Evolutionary conservation across 2,113 vertebrate genomes (phyloP), one percentile per base, ranked within the genome.

Genomic region (Siphamia tubifer): DNA sequence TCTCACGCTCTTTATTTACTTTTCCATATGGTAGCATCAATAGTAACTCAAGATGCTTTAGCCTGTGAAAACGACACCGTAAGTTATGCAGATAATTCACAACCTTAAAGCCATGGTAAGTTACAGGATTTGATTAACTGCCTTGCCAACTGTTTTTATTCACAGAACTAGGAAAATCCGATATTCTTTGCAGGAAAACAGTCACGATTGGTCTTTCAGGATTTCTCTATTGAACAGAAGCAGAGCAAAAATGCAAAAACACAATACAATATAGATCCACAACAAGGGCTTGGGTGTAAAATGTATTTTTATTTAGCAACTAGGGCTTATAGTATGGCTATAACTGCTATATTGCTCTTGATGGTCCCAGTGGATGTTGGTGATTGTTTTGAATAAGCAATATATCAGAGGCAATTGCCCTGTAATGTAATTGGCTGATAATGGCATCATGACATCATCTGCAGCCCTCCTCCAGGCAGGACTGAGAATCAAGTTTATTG

Each of bases 341-440:
- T 17, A 30, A 28, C n/a, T 30, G 13, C 5, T 25, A 25, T 24
- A 25, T 74, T 56, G 57, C 39, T 55, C 30, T 65, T 24, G 55
- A 71, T 77, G 76, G 68, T 27, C 76, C 66, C 68, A 63, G 53
- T 82, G 72, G 62, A 70, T 79, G 71, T 43, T 62, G 58, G 52
- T 75, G 75, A 87, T 83, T 79, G 77, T 83, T 86, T 83, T 77
- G 57, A 86, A 82, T 83, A 72, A 79, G 69, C 81, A 77, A 77
- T 89, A 86, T 71, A 68, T 87, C 81, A 82, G 51, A 82, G 40
- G 53, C 76, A 82, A 89, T 87, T 85, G 77, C 66, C 67, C 60
- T 74, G 56, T 88, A 88, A 91, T 87, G 75, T 81, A 85, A 91
- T 85, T 81, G 80, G 54, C 76, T 82, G 61, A 79, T 87, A 88